phyloP scores from a whole-genome alignment of 2,797 vertebrate species.

The Mareca penelope region DNA sequence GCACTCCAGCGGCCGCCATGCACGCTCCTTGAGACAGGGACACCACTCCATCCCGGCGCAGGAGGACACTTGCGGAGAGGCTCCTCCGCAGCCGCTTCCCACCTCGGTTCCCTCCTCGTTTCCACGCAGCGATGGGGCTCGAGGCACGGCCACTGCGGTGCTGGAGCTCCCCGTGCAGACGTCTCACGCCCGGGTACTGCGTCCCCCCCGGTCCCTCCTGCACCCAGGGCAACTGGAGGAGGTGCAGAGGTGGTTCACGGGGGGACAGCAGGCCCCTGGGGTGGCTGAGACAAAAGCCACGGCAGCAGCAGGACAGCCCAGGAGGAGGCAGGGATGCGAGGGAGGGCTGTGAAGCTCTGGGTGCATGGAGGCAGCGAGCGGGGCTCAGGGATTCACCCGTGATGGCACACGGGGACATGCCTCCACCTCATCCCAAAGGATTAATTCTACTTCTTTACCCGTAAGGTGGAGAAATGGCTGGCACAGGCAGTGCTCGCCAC shows the following conservation, averaged over 20 bases:
- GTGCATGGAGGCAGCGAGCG: accelerated
- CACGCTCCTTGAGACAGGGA: neutral
- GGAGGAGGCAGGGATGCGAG: neutral
- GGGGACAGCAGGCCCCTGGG: neutral
- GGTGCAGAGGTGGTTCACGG: neutral
- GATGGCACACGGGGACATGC: neutral
- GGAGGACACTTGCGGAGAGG: neutral
- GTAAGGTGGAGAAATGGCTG: neutral
- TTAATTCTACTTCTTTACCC: accelerated
- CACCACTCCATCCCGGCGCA: accelerated
- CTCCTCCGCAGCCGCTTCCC: neutral
- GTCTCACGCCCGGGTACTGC: neutral
- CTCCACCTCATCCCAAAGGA: neutral
- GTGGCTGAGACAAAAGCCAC: neutral
- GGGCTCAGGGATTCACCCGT: accelerated
- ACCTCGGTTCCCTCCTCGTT: too few species aligned
- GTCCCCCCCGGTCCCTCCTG: neutral
- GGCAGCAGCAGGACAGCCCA: neutral
- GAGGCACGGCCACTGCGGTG: accelerated
- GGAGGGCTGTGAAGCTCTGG: neutral
- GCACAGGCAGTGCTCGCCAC: accelerated
- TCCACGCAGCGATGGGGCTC: neutral
- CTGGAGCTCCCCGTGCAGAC: neutral
- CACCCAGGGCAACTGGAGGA: accelerated
- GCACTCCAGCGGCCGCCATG: neutral